These are phyloP conservation scores for Limosa lapponica DNA, from an alignment of 2,797 vertebrate species.

Conservation along the genomic window DNA sequence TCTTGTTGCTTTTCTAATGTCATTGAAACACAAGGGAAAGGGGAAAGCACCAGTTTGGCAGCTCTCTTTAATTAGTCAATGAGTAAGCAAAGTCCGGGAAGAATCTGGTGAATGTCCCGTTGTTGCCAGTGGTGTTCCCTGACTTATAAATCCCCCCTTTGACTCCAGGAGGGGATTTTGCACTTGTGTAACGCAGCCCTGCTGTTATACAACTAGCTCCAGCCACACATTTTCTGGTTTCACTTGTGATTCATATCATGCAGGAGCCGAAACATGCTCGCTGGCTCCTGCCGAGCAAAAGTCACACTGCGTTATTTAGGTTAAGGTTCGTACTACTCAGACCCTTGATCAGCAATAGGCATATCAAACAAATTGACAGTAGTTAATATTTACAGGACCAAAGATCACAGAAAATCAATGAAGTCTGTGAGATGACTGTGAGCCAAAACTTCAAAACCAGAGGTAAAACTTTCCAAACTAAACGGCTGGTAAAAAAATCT, in stretches of 20 bases:
- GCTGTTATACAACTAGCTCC: neutral
- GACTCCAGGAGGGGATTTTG: neutral
- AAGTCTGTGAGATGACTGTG: neutral
- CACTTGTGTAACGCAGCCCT: neutral
- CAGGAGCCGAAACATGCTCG: neutral
- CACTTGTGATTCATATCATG: neutral
- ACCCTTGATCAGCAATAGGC: neutral
- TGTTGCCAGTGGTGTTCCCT: neutral
- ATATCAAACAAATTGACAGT: neutral
- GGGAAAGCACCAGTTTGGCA: neutral
- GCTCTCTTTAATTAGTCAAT: neutral
- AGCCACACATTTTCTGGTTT: neutral
- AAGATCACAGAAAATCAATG: constrained; percentile 15
- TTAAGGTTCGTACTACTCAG: neutral
- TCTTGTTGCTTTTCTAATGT: neutral
- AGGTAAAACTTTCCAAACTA: neutral
- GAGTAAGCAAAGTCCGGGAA: neutral
- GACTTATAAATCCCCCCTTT: neutral
- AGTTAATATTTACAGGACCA: constrained; percentile 40
- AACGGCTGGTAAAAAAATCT: neutral
- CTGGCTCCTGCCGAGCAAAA: neutral
- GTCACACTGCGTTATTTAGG: neutral
- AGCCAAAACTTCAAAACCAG: neutral
- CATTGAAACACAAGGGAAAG: neutral
- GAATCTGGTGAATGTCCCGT: neutral